Base-by-base conservation (phyloP, 1,140 invertebrate species). In the Macrotrachela quadricornifera region DNA sequence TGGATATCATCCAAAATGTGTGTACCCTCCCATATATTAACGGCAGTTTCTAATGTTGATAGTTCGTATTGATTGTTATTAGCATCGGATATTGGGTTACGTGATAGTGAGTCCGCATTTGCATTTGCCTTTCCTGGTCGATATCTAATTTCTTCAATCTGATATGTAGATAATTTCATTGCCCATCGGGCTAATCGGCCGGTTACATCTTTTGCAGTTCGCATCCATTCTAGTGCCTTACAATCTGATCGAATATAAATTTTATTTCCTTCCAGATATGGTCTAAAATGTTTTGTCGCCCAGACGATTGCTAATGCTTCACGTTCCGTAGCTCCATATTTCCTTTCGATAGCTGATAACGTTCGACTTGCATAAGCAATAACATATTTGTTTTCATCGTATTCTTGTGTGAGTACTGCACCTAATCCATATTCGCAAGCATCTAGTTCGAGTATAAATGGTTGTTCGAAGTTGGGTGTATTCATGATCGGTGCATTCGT, bases 171-270 rank as follows among this genome's bases (percentile, higher is more conserved):
- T 30, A 57, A 40, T 11, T 43, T 37, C 9, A 55, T 46, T 15
- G 42, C n/a, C 56, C 56, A 57, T 46, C 52, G 41, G 6, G 52
- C 49, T 43, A 59, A 39, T 38, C 49, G 18, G 10, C 56, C 60
- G 15, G 45, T 44, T n/a, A 49, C 40, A 12, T 56, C 41, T 38
- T 54, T 59, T 10, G 15, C 12, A 8, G 39, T 43, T 15, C 18
- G 17, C 17, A 57, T 38, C 48, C 50, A 52, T 13, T 40, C 12
- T 14, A 52, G 41, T 30, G 55, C 41, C 18, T 41, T 30, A 55
- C 55, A 46, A 49, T 57, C 56, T 10, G 52, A 50, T 45, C 47
- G 11, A 13, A 57, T 30, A 6, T 40, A 12, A 39, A 57, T 55
- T 16, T 39, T 46, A 50, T 43, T 41, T 39, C 48, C 37, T 10